Evolutionary conservation across 2,888 invertebrate genomes (phyloP).

Genomic region (Schizaphis graminum): DNA sequence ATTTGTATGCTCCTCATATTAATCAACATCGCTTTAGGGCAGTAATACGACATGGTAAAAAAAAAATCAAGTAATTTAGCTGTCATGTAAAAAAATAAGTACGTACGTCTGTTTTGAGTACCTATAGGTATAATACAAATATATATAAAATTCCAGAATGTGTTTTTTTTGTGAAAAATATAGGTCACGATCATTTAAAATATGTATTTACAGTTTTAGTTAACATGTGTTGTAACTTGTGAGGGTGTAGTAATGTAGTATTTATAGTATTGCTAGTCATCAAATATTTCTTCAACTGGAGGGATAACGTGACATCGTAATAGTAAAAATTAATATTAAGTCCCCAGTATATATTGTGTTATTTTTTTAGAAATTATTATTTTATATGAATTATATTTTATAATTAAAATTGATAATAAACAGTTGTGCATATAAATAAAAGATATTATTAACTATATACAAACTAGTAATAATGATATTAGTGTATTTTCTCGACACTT

Average conservation of each 20-base stretch:
- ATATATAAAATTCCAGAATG: background rate
- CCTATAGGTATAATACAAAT: background rate
- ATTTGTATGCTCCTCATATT: background rate
- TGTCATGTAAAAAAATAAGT: background rate
- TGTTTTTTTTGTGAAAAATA: background rate
- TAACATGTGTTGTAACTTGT: background rate
- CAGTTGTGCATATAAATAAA: background rate
- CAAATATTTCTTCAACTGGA: background rate
- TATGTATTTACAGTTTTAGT: slow-evolving; percentile 36
- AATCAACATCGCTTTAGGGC: background rate
- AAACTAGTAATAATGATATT: background rate
- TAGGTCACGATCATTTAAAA: slow-evolving; percentile 31
- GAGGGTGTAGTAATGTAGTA: background rate
- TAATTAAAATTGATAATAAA: background rate
- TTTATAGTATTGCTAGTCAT: slow-evolving; percentile 20
- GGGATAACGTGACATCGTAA: background rate
- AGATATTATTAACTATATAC: background rate
- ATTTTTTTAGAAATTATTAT: background rate
- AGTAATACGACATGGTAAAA: background rate
- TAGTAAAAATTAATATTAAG: background rate
- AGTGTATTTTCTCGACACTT: background rate
- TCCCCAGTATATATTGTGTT: background rate
- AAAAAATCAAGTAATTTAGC: background rate
- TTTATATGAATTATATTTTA: background rate
- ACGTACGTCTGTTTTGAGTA: background rate